A percentile compares a stretch with the other conserved stretches of the same genome.
These are phyloP conservation scores for Seriola dumerili DNA, from an alignment of 2,113 vertebrate genomes.

Conservation along the genomic window DNA sequence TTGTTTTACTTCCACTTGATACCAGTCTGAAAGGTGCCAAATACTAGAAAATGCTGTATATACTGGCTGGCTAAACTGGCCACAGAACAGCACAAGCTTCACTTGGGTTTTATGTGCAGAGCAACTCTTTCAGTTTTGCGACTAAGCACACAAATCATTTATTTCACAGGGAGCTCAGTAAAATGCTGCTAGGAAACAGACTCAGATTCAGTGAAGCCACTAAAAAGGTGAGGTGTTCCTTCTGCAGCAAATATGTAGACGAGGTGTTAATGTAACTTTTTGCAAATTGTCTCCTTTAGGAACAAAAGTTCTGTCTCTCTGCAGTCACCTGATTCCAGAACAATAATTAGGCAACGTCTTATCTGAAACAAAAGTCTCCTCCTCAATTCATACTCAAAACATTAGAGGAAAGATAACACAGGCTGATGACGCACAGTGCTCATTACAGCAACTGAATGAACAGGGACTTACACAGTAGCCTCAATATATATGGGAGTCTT, in stretches of 20 bases:
- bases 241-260: conserved; percentile 6
- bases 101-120: not conserved
- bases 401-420: not conserved
- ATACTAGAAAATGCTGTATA: no score
- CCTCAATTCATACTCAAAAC: not conserved
- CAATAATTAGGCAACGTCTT: not conserved
- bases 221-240: not conserved
- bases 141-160: not conserved
- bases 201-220: not conserved
- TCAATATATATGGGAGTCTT: not conserved
- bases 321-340: not conserved
- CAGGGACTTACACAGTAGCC: not conserved
- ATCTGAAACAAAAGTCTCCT: not conserved
- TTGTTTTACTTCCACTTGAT: no score
- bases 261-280: conserved; percentile 7
- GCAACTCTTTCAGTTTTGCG: not conserved
- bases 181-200: not conserved
- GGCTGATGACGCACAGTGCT: not conserved
- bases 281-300: not conserved
- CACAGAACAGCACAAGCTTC: not conserved
- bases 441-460: not conserved
- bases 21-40: no score
- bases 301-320: not conserved
- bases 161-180: not conserved
- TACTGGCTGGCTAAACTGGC: no score